phyloP scores from a whole-genome alignment of 2,888 invertebrate species.

The Synanthedon formicaeformis region DNA sequence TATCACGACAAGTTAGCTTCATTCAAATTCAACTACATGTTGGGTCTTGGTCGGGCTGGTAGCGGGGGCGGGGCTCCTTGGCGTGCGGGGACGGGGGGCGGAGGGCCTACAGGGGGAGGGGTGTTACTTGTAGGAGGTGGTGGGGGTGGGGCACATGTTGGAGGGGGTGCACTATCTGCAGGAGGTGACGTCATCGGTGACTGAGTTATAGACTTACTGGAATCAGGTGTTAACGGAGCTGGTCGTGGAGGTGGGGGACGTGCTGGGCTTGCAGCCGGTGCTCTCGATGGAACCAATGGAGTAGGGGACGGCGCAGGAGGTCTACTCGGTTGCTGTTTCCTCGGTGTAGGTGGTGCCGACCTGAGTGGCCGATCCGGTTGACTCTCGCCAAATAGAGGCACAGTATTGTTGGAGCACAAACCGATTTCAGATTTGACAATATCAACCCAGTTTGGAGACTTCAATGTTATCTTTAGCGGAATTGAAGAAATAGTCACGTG shows the following conservation, averaged over 20 bases:
- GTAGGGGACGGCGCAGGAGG: constrained; percentile 73
- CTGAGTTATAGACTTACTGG: constrained; percentile 42
- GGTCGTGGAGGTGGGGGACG: constrained; percentile 74
- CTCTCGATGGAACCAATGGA: constrained; percentile 51
- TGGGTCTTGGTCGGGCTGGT: constrained; percentile 71
- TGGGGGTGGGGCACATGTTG: constrained; percentile 74
- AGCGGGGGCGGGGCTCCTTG: constrained; percentile 75
- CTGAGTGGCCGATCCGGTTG: constrained; percentile 45
- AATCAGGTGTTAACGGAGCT: constrained; percentile 63
- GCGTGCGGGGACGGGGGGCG: constrained; percentile 68
- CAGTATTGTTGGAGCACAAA: constrained; percentile 86
- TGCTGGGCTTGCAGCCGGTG: constrained; percentile 61
- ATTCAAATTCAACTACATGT: constrained; percentile 9
- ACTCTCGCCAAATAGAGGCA: constrained; percentile 75
- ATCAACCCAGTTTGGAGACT: constrained; percentile 87
- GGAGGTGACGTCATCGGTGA: constrained; percentile 56
- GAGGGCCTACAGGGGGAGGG: constrained; percentile 32
- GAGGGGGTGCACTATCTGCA: constrained; percentile 72
- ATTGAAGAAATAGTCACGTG: constrained; percentile 74
- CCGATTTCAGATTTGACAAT: constrained; percentile 86
- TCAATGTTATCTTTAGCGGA: constrained; percentile 78
- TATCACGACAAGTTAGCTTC: constrained; percentile 5
- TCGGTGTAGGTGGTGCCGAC: constrained; percentile 58
- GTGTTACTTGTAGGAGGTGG: constrained; percentile 40
- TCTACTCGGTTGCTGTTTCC: constrained; percentile 69